Conservation (phyloP, 2,797 vertebrate genomes). For the Novumbra hubbsi region DNA sequence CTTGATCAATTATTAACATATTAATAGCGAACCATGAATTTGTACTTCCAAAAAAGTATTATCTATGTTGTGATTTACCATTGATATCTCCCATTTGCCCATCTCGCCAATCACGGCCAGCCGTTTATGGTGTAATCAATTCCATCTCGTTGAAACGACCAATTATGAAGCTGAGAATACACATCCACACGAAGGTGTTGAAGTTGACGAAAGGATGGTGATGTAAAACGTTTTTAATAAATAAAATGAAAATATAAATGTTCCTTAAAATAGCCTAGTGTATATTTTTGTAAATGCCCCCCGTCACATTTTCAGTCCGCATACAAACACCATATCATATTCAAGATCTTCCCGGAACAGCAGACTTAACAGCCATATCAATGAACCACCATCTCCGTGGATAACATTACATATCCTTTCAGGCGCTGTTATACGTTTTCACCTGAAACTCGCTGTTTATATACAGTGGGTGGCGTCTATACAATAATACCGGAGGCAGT, state of each 20-base stretch:
- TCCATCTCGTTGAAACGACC: constrained; percentile 49
- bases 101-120: constrained; percentile 49
- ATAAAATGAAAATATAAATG: constrained; percentile 31
- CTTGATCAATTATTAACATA: neutral
- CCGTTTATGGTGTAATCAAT: constrained; percentile 36
- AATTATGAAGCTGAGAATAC: constrained; percentile 15
- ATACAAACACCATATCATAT: neutral
- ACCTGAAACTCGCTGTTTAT: constrained; percentile 11
- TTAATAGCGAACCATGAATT: neutral
- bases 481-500: neutral
- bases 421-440: neutral
- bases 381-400: neutral
- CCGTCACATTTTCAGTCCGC: constrained; percentile 18
- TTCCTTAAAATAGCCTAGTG: constrained; percentile 15
- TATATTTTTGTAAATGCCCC: neutral
- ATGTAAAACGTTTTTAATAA: neutral
- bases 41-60: neutral
- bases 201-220: constrained; percentile 37
- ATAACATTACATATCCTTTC: neutral
- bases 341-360: neutral
- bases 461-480: constrained; percentile 31
- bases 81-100: constrained; percentile 81
- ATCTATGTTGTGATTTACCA: constrained; percentile 58
- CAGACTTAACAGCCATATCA: neutral
- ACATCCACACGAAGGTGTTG: constrained; percentile 13